Conservation (phyloP, 2,888 invertebrate species). For the Entomobrya multifasciata region DNA sequence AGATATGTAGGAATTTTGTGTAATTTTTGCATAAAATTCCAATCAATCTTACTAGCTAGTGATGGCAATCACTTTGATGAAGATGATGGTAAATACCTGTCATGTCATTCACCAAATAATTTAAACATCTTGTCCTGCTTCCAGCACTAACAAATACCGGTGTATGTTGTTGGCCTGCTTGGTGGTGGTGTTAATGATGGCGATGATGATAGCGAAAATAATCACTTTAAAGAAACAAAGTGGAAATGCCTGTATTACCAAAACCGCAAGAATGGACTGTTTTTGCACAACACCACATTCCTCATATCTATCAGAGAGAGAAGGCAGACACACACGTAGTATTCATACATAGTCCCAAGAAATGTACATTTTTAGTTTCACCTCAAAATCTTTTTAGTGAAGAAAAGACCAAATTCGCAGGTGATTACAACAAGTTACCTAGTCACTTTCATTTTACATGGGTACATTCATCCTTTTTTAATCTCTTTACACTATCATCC, state of each 20-base stretch:
- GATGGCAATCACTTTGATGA: background rate
- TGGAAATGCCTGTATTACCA: background rate
- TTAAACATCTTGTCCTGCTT: slow-evolving; percentile 40
- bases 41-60: background rate
- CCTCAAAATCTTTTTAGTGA: background rate
- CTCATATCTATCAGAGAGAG: too few species aligned
- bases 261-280: slow-evolving; percentile 7
- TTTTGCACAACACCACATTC: slow-evolving; percentile 16
- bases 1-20: background rate
- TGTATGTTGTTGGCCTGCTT: background rate
- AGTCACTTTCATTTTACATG: slow-evolving; percentile 13
- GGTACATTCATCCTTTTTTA: background rate
- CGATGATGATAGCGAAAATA: background rate
- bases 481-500: too few species aligned
- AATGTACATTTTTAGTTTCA: slow-evolving; percentile 13
- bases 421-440: slow-evolving; percentile 8
- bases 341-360: slow-evolving; percentile 2
- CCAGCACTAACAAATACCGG: slow-evolving; percentile 6
- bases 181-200: slow-evolving; percentile 17
- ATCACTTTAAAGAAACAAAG: background rate
- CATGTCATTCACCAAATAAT: slow-evolving; percentile 36
- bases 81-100: slow-evolving; percentile 39
- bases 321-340: slow-evolving; percentile 8
- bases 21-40: background rate
- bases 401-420: slow-evolving; percentile 19